These are phyloP conservation scores for Cryptomyrus ogoouensis DNA, from an alignment of 2,113 vertebrate species.

Conservation along the genomic window DNA sequence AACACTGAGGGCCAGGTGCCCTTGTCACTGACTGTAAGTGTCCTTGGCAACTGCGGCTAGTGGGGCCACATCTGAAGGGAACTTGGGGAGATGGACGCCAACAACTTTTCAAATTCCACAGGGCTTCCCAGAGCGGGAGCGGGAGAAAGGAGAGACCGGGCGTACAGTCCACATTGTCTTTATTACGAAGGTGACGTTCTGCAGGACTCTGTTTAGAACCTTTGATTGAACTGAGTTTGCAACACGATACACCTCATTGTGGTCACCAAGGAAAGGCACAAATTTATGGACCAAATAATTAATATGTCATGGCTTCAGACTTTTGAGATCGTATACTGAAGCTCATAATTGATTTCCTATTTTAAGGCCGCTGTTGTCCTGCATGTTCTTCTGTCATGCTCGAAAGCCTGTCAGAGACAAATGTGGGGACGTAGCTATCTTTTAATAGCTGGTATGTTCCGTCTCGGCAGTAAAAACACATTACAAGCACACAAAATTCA, in stretches of 20 bases:
- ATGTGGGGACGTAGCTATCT: neutral
- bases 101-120: neutral
- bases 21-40: neutral
- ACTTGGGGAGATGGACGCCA: neutral
- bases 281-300: neutral
- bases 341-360: neutral
- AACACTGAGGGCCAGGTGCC: neutral
- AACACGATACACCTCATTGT: conserved; percentile 31
- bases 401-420: neutral
- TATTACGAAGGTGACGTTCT: conserved; percentile 20
- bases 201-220: conserved; percentile 22
- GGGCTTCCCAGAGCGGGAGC: neutral
- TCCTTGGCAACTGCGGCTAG: neutral
- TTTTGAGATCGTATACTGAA: neutral
- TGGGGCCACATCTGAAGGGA: neutral
- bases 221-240: conserved; percentile 30
- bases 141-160: neutral
- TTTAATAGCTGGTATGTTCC: conserved; percentile 32
- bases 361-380: neutral
- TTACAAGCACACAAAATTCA: conserved; percentile 28
- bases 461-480: conserved; percentile 27
- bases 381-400: neutral
- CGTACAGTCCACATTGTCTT: neutral
- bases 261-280: conserved; percentile 19
- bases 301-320: neutral